Evolutionary conservation across 2,888 invertebrate genomes (phyloP), one percentile per base, ranked within the genome.

Genomic region (Drosophila imparisetae): DNA sequence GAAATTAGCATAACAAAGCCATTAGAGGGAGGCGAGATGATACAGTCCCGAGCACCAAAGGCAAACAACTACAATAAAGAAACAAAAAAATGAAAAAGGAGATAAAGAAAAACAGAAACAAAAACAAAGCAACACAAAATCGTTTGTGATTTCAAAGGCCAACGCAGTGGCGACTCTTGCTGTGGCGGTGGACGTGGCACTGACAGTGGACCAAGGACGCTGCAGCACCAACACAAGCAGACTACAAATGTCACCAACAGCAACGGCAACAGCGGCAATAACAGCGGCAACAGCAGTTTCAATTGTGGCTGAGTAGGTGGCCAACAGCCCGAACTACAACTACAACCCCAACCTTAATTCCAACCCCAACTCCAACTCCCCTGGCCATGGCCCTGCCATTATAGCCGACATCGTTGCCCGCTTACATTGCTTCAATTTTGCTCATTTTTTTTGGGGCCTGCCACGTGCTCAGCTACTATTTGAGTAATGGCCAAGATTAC

Each of bases 1-100:
- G 74, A 86, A 86, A 87, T 87, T 88, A 86, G 86, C 87, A 87
- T 89, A 83, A 89, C 86, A 86, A 83, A 86, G 83, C 77, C 80
- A 88, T 88, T 78, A 76, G 75, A 48, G 63, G 50, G 68, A 61
- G 75, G 65, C 65, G 64, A 52, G 52, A 53, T 70, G 49, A 18
- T 48, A 11, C 58, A 62, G 34, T 42, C 27, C 49, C 52, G 49
- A 36, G 62, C 34, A 54, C 24, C 55, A 48, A 69, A 45, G 32
- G 42, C 42, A 42, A 53, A 45, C 61, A 54, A 29, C 55, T 45
- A 36, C 55, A 55, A 53, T 55, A 58, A 36, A 49, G 40, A 42
- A 42, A 45, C 24, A 15, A 15, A 15, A 11, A 21, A 42, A 21
- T 40, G 4, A 42, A 21, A 21, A 42, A 15, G 2, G 4, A 24